phyloP scores from a whole-genome alignment of 37 sponge, comb jelly and placozoan species.

The Halichondria panicea region DNA sequence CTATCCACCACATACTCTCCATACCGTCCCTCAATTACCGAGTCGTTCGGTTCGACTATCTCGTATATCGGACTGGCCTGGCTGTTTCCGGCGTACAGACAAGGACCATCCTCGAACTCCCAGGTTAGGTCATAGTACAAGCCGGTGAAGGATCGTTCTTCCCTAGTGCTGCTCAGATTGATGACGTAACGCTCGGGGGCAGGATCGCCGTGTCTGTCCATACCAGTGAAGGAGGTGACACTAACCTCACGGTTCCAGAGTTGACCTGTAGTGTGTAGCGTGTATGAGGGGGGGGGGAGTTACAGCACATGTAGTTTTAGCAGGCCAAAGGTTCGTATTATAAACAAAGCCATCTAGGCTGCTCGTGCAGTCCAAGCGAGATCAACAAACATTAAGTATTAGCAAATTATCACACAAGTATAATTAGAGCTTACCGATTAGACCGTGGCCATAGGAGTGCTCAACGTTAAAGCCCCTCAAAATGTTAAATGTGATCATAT shows the following conservation, averaged over 20 bases:
- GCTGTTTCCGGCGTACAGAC: constrained; percentile 59
- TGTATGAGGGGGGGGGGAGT: too few relatives aligned
- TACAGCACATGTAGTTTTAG: too few relatives aligned
- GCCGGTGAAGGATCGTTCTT: constrained; percentile 38
- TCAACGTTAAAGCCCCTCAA: constrained; percentile 60
- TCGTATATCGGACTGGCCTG: constrained; percentile 48
- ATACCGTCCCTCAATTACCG: constrained; percentile 57
- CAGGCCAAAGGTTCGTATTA: too few relatives aligned
- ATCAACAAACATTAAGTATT: too few relatives aligned
- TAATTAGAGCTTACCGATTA: constrained; percentile 73
- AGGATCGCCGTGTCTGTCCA: background rate
- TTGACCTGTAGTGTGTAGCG: constrained; percentile 60
- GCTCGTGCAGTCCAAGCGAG: too few relatives aligned
- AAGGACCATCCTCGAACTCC: constrained; percentile 20
- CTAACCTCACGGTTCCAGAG: constrained; percentile 77
- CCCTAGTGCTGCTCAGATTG: background rate
- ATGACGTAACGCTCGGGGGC: background rate
- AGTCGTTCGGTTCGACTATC: constrained; percentile 4
- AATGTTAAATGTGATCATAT: constrained; percentile 65
- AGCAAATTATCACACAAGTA: too few relatives aligned
- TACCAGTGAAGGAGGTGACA: constrained; percentile 25
- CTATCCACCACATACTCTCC: background rate
- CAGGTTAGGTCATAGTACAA: constrained; percentile 47
- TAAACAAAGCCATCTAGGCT: too few relatives aligned
- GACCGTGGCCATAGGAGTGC: constrained; percentile 62